Conservation (phyloP, 92 coral and sea anemone species). For the Anthopleura xanthogrammica region DNA sequence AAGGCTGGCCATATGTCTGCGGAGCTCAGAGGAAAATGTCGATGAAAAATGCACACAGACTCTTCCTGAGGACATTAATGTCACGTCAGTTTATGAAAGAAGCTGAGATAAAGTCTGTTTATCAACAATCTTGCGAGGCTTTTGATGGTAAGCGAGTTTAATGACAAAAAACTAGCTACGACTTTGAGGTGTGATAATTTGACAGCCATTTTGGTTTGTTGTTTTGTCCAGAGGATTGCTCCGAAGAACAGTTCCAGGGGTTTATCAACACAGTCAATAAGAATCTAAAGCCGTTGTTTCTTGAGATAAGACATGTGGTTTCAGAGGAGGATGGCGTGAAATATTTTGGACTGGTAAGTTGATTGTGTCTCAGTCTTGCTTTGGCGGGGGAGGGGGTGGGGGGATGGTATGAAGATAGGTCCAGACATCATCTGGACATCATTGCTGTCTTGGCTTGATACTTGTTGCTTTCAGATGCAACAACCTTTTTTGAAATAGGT, state of each 20-base stretch:
- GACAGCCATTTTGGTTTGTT: background rate
- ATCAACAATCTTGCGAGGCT: conserved; percentile 57
- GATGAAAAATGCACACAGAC: conserved; percentile 63
- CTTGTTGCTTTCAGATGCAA: too few species aligned
- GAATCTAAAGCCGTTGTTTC: conserved; percentile 62
- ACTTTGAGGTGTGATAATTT: background rate
- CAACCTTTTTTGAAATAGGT: too few species aligned
- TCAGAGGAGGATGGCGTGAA: conserved; percentile 88
- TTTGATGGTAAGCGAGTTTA: conserved; percentile 58
- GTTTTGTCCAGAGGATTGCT: conserved; percentile 35
- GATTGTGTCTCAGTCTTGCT: too few species aligned
- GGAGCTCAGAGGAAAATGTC: conserved; percentile 8
- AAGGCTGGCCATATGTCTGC: background rate
- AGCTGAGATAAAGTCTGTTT: conserved; percentile 50
- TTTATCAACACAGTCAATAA: conserved; percentile 70
- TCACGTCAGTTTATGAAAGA: conserved; percentile 84
- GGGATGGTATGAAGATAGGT: too few species aligned
- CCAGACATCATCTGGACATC: too few species aligned
- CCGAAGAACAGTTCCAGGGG: conserved; percentile 39
- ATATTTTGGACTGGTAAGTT: conserved; percentile 80
- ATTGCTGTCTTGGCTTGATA: too few species aligned
- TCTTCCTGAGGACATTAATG: conserved; percentile 80
- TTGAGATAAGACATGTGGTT: conserved; percentile 76
- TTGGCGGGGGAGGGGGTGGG: too few species aligned
- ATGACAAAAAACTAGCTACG: background rate